A percentile compares a stretch with the other conserved stretches of the same genome.
These are phyloP conservation scores for Larimichthys polyactis DNA, from an alignment of 2,113 vertebrate genomes.

Conservation along the genomic window DNA sequence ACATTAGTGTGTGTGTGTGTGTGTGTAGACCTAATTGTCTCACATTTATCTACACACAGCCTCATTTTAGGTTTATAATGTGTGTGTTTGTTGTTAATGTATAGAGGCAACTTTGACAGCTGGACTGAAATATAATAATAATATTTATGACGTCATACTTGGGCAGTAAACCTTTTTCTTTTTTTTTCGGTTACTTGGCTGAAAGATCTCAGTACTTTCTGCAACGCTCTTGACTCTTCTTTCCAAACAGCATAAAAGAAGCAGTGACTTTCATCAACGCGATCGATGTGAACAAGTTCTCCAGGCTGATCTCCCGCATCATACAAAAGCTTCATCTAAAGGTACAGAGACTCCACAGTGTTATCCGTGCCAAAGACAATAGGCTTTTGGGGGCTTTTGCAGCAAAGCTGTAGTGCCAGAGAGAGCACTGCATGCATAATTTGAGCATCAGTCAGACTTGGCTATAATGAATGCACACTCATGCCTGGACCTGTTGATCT, in stretches of 20 bases:
- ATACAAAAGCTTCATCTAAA: conserved; percentile 96
- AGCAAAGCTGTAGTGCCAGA: conserved; percentile 30
- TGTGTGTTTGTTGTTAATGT: background rate
- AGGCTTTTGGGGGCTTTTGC: conserved; percentile 44
- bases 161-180: background rate
- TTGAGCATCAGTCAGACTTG: conserved; percentile 17
- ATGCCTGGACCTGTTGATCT: conserved; percentile 34
- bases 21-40: background rate
- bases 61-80: background rate
- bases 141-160: background rate
- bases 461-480: conserved; percentile 39
- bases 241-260: conserved; percentile 90
- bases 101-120: background rate
- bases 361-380: conserved; percentile 31
- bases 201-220: conserved; percentile 7
- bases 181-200: background rate
- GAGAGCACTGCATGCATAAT: conserved; percentile 35
- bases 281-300: conserved; percentile 90
- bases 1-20: background rate
- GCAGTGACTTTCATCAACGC: conserved; percentile 90
- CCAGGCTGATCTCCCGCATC: conserved; percentile 91
- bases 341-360: conserved; percentile 79
- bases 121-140: background rate
- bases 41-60: background rate
- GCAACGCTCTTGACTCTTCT: conserved; percentile 17